A percentile compares a stretch with the other conserved stretches of the same genome.
phyloP scores from a whole-genome alignment of 1,140 invertebrate species.

The Drosophila sucinea region DNA sequence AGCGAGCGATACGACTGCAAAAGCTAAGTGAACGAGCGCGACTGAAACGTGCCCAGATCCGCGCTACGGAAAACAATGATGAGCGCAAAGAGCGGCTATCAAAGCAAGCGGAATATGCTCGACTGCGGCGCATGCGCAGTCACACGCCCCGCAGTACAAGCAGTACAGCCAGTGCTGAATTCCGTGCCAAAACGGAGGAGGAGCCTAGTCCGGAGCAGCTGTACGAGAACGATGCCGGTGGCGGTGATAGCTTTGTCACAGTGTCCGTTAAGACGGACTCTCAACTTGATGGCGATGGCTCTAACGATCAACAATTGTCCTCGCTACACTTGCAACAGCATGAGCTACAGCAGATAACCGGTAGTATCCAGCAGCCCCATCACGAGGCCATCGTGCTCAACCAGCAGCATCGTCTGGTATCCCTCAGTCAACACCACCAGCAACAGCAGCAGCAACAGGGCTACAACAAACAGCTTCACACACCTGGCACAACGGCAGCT shows the following conservation, averaged over 20 bases:
- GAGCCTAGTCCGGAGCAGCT: constrained; percentile 63
- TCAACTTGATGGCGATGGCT: constrained; percentile 59
- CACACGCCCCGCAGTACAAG: constrained; percentile 67
- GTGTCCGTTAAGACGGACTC: constrained; percentile 56
- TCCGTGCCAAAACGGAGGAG: constrained; percentile 65
- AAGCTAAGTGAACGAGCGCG: constrained; percentile 80
- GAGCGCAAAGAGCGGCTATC: constrained; percentile 74
- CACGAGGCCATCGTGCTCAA: constrained; percentile 68
- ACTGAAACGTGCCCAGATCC: constrained; percentile 73
- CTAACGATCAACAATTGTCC: constrained; percentile 60
- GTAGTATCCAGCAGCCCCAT: constrained; percentile 59
- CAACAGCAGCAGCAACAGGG: constrained; percentile 42
- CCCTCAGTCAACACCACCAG: constrained; percentile 56
- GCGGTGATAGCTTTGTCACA: constrained; percentile 54
- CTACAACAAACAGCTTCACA: constrained; percentile 55
- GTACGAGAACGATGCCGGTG: constrained; percentile 59
- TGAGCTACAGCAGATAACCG: constrained; percentile 60
- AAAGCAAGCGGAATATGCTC: constrained; percentile 80
- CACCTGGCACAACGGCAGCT: constrained; percentile 21
- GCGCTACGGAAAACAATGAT: constrained; percentile 74
- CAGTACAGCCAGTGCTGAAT: constrained; percentile 67
- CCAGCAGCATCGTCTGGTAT: constrained; percentile 58
- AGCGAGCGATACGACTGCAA: constrained; percentile 83
- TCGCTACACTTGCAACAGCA: constrained; percentile 65
- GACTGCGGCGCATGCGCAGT: constrained; percentile 73